phyloP scores from a whole-genome alignment of 2,888 invertebrate species.

The Chironomus tentans region DNA sequence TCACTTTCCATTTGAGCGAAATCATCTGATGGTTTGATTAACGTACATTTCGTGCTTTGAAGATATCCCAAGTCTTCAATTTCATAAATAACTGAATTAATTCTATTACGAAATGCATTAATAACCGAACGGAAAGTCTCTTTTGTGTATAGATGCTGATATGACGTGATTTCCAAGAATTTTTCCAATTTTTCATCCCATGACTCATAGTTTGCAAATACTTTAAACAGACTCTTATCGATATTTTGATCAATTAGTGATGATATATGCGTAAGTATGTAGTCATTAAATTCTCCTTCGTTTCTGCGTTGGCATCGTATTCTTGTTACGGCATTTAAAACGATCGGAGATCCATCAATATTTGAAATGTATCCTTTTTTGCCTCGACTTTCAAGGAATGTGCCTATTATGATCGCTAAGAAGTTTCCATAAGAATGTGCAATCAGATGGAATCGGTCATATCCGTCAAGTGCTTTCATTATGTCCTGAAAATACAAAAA shows the following conservation, averaged over 20 bases:
- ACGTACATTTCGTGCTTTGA: neutral
- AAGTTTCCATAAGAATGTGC: slow-evolving; percentile 85
- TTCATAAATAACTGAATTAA: neutral
- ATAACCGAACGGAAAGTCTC: neutral
- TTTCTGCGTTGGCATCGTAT: neutral
- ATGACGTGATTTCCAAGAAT: neutral
- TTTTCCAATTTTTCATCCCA: neutral
- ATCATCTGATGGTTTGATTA: neutral
- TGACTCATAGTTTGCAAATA: neutral
- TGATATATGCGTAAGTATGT: neutral
- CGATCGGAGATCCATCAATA: slow-evolving; percentile 67
- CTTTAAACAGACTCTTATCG: neutral
- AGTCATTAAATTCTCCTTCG: neutral
- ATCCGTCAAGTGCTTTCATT: slow-evolving; percentile 46
- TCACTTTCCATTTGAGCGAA: neutral
- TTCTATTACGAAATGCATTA: neutral
- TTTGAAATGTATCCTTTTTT: slow-evolving; percentile 55
- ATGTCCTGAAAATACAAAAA: slow-evolving; percentile 46
- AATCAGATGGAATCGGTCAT: slow-evolving; percentile 61
- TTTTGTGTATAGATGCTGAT: neutral
- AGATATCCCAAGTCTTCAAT: neutral
- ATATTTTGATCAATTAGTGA: neutral
- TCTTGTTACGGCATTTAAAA: neutral
- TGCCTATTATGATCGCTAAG: slow-evolving; percentile 66
- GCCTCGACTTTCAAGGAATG: slow-evolving; percentile 58